A percentile compares a stretch with the other conserved stretches of the same genome.
These are phyloP conservation scores for Thunnus maccoyii DNA, from an alignment of 2,113 vertebrate genomes.

Conservation along the genomic window DNA sequence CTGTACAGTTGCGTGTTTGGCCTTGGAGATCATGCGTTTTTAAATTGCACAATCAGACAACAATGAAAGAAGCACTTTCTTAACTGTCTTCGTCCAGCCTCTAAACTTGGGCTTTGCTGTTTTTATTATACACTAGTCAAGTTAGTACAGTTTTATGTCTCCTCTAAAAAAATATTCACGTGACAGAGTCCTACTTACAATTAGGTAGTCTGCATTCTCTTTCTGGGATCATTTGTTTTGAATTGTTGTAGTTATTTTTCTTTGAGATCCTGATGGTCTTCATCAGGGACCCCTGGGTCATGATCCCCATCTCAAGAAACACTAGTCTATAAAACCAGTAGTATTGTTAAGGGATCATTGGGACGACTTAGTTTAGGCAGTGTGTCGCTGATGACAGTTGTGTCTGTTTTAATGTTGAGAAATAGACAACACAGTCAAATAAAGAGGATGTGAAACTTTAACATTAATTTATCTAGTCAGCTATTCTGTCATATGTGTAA, in stretches of 20 bases:
- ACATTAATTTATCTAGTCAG: slow-evolving; percentile 34
- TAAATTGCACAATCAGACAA: background rate
- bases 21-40: no score
- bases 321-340: background rate
- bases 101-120: background rate
- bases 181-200: background rate
- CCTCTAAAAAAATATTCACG: background rate
- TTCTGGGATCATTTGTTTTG: background rate
- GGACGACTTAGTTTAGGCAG: background rate
- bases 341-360: background rate
- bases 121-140: background rate
- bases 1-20: background rate
- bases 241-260: background rate
- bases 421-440: background rate
- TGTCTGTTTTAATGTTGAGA: slow-evolving; percentile 28
- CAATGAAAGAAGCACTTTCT: background rate
- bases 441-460: slow-evolving; percentile 72
- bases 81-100: background rate
- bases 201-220: background rate
- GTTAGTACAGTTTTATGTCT: background rate
- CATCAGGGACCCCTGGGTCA: background rate
- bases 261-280: background rate
- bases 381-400: background rate
- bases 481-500: slow-evolving; percentile 11
- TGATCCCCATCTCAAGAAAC: background rate